Percentiles rank a stretch among this genome's conserved stretches.
phyloP scores from a whole-genome alignment of 2,888 invertebrate species.

The Drosophila vallismaia region DNA sequence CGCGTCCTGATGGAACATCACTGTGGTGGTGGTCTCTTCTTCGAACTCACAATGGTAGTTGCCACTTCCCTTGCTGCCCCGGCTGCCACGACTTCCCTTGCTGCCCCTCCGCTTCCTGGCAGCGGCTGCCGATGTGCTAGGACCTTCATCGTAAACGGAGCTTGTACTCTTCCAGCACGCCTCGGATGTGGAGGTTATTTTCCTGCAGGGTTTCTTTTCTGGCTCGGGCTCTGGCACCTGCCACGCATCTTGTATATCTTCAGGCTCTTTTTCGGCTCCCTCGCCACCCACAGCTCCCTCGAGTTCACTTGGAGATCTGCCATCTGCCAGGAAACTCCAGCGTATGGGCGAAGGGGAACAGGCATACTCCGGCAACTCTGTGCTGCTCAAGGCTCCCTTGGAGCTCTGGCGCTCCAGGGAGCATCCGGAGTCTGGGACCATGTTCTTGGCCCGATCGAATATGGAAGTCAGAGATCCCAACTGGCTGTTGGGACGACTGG shows the following conservation, averaged over 20 bases:
- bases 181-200: slow-evolving; percentile 54
- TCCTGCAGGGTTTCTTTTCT: slow-evolving; percentile 65
- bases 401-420: slow-evolving; percentile 82
- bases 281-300: slow-evolving; percentile 65
- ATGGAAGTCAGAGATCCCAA: slow-evolving; percentile 82
- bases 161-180: slow-evolving; percentile 56
- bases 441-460: slow-evolving; percentile 81
- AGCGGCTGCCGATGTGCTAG: slow-evolving; percentile 71
- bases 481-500: slow-evolving; percentile 81
- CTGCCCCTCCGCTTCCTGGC: slow-evolving; percentile 79
- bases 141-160: slow-evolving; percentile 68
- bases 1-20: slow-evolving; percentile 83
- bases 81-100: slow-evolving; percentile 26
- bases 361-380: slow-evolving; percentile 82
- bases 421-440: slow-evolving; percentile 59
- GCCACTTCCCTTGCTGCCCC: slow-evolving; percentile 18
- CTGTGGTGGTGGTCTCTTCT: slow-evolving; percentile 83
- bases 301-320: slow-evolving; percentile 80
- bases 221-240: slow-evolving; percentile 54
- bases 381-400: slow-evolving; percentile 79
- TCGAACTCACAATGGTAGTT: slow-evolving; percentile 79
- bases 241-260: slow-evolving; percentile 71
- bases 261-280: slow-evolving; percentile 17
- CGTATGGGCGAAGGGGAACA: slow-evolving; percentile 84
- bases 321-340: slow-evolving; percentile 84